Percentiles rank a stretch among this genome's conserved stretches.
These are phyloP conservation scores for Drosophila micromelanica DNA, from an alignment of 1,140 invertebrate species.

Conservation along the genomic window DNA sequence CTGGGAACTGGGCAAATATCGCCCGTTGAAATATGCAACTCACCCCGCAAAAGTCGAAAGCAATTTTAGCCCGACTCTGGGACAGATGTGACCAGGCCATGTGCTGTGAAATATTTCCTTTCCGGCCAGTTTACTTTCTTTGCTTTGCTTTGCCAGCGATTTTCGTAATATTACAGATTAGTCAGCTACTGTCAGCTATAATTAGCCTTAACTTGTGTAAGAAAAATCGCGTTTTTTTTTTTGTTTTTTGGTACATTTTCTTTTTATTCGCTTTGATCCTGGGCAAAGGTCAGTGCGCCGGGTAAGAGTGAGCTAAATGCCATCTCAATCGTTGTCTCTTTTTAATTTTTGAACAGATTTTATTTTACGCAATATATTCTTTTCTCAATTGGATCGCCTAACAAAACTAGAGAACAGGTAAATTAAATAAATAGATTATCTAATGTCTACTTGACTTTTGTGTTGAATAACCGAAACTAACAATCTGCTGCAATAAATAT, in stretches of 20 bases:
- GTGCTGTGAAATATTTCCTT: slow-evolving; percentile 66
- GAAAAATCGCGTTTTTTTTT: not conserved
- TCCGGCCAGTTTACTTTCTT: slow-evolving; percentile 26
- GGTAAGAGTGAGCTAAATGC: no score
- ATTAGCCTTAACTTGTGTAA: slow-evolving; percentile 22
- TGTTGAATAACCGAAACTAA: no score
- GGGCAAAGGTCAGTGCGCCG: not conserved
- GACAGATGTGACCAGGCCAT: slow-evolving; percentile 78
- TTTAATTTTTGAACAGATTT: no score
- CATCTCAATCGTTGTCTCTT: no score
- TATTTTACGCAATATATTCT: no score
- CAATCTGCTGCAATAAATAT: no score
- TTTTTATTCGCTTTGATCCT: not conserved
- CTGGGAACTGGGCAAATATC: slow-evolving; percentile 35
- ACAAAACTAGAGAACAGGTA: no score
- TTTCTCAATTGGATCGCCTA: no score
- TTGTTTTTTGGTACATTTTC: not conserved
- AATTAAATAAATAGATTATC: no score
- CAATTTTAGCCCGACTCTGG: slow-evolving; percentile 56
- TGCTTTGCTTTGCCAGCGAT: slow-evolving; percentile 31
- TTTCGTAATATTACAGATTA: slow-evolving; percentile 39
- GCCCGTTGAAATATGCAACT: slow-evolving; percentile 68
- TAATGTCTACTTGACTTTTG: no score
- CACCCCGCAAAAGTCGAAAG: slow-evolving; percentile 19
- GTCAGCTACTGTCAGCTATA: slow-evolving; percentile 44